A percentile compares a stretch with the other conserved stretches of the same genome.
Conservation (phyloP, 1,140 invertebrate species). For the Bombus pascuorum region DNA sequence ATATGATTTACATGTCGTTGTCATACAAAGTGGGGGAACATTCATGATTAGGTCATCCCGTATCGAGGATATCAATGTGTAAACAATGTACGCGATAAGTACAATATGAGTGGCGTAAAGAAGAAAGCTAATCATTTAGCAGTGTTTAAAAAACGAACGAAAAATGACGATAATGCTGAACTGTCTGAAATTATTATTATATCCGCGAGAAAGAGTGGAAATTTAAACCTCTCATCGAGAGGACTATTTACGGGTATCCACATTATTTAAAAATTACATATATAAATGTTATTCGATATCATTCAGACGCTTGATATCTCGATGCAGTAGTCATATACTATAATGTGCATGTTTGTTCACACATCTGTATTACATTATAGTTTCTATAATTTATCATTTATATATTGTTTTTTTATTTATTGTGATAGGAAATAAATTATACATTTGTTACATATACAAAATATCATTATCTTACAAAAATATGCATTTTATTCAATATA, state of each 20-base stretch:
- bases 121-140: constrained; percentile 83
- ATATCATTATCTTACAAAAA: neutral
- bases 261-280: constrained; percentile 25
- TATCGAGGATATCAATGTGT: constrained; percentile 24
- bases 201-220: constrained; percentile 89
- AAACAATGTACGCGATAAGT: constrained; percentile 33
- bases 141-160: constrained; percentile 87
- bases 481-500: neutral
- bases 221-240: constrained; percentile 89
- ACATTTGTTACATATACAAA: neutral
- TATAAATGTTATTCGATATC: constrained; percentile 21
- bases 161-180: constrained; percentile 86
- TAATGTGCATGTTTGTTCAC: constrained; percentile 28
- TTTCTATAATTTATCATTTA: constrained; percentile 48
- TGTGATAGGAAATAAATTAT: neutral
- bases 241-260: constrained; percentile 88
- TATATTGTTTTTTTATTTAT: constrained; percentile 3
- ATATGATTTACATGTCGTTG: neutral
- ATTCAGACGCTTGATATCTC: constrained; percentile 26
- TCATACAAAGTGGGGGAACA: neutral
- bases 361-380: constrained; percentile 31
- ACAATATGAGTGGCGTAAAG: constrained; percentile 53
- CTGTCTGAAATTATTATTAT: constrained; percentile 88
- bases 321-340: constrained; percentile 34
- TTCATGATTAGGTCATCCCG: constrained; percentile 39